These are phyloP conservation scores for Endotricha flammealis DNA, from an alignment of 2,888 invertebrate genomes.

Conservation along the genomic window DNA sequence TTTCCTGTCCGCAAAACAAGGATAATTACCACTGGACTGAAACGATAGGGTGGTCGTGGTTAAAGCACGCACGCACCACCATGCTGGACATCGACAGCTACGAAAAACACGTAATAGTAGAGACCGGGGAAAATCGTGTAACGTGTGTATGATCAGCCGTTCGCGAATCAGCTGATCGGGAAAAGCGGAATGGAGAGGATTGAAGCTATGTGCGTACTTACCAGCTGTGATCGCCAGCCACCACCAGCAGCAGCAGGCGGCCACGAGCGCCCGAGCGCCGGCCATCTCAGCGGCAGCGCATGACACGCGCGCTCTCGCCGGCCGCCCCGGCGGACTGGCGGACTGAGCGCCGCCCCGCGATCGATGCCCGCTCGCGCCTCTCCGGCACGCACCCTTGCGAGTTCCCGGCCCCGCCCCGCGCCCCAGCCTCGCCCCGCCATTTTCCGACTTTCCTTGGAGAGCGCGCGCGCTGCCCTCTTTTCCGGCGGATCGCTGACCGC, in stretches of 20 bases:
- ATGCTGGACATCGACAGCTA: constrained; percentile 36
- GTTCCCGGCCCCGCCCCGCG: constrained; percentile 42
- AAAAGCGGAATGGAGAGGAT: neutral
- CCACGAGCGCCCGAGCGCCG: constrained; percentile 78
- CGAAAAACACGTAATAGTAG: constrained; percentile 35
- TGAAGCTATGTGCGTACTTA: constrained; percentile 46
- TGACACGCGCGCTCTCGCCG: constrained; percentile 75
- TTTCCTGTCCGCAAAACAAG: constrained; percentile 19
- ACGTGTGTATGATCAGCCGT: constrained; percentile 37
- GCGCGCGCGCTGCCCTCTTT: constrained; percentile 79
- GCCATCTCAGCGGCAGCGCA: constrained; percentile 76
- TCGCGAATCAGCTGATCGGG: constrained; percentile 52
- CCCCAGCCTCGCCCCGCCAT: constrained; percentile 52
- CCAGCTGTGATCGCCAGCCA: constrained; percentile 75
- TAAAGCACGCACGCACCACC: constrained; percentile 36
- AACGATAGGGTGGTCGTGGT: constrained; percentile 36
- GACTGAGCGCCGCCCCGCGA: constrained; percentile 60
- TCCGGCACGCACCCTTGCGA: constrained; percentile 63
- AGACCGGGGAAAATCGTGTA: constrained; percentile 38
- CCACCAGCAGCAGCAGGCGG: constrained; percentile 75
- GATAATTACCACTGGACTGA: constrained; percentile 28
- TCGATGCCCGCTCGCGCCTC: constrained; percentile 59
- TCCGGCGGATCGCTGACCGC: constrained; percentile 75
- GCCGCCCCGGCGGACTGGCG: constrained; percentile 78
- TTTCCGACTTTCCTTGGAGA: constrained; percentile 76